Conservation (phyloP, 2,113 vertebrate species). For the Takifugu bimaculatus region DNA sequence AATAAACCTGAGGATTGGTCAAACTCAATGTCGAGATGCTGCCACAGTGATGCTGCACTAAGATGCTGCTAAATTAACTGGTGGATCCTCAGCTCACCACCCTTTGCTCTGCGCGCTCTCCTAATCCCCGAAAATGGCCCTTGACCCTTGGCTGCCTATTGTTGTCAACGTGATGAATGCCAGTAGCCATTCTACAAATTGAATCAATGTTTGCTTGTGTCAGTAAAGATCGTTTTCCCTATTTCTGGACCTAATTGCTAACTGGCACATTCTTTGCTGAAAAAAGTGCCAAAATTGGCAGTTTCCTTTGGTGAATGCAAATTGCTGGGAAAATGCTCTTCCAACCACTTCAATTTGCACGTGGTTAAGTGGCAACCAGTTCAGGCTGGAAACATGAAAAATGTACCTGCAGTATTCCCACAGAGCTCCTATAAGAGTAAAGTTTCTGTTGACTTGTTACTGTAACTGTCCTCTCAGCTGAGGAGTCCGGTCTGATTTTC, state of each 20-base stretch:
- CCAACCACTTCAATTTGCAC: too few species aligned
- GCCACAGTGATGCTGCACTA: neutral
- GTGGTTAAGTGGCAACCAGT: neutral
- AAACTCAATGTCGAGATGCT: neutral
- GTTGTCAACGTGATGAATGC: too few species aligned
- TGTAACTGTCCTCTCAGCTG: neutral
- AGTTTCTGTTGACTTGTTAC: neutral
- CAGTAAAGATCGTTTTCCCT: too few species aligned
- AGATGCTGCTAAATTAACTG: slow-evolving; percentile 4
- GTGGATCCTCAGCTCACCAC: slow-evolving; percentile 15
- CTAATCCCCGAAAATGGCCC: too few species aligned
- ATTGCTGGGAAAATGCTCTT: neutral
- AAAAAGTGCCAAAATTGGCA: neutral
- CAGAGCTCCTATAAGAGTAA: neutral
- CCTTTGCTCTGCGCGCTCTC: neutral
- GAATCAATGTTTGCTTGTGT: too few species aligned
- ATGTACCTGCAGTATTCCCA: neutral
- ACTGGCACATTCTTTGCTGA: neutral
- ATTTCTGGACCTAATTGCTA: neutral
- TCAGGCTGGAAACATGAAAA: neutral
- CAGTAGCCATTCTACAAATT: too few species aligned
- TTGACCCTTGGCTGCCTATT: too few species aligned
- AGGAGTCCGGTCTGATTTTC: neutral
- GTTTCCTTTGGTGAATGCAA: neutral
- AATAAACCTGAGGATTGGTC: slow-evolving; percentile 49